A percentile compares a stretch with the other conserved stretches of the same genome.
Conservation (phyloP, 1,140 invertebrate genomes). For the Phenacoccus solenopsis region DNA sequence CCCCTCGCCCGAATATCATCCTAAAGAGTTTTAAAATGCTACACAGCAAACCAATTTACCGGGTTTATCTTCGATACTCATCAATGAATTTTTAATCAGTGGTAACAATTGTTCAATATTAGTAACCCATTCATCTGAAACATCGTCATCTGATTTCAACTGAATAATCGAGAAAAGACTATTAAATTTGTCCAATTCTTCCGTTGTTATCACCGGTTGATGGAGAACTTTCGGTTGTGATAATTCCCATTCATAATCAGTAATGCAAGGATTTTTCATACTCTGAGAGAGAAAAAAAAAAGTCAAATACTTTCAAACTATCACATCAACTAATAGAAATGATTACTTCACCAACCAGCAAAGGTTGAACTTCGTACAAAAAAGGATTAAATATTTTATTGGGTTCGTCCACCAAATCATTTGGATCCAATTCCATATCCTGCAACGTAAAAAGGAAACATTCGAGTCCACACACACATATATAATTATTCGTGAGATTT, state of each 20-base stretch:
- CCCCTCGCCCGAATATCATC: too few species aligned
- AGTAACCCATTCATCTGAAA: background rate
- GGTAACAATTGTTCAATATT: background rate
- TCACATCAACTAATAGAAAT: background rate
- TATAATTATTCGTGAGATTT: background rate
- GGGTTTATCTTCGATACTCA: background rate
- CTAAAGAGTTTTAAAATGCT: too few species aligned
- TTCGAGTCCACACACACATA: background rate
- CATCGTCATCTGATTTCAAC: background rate
- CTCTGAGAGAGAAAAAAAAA: background rate
- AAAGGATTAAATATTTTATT: slow-evolving; percentile 12
- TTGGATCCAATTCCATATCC: slow-evolving; percentile 6
- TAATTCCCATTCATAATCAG: background rate
- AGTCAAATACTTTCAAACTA: background rate
- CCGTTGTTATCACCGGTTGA: background rate
- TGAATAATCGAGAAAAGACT: background rate
- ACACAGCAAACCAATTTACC: too few species aligned
- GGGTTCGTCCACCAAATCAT: background rate
- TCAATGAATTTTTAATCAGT: background rate
- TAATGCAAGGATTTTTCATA: background rate
- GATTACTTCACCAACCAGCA: background rate
- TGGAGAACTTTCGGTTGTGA: background rate
- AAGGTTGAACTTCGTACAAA: background rate
- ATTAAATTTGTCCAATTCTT: background rate
- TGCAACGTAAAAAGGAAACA: background rate